Percentiles rank a stretch among this genome's conserved stretches.
Conservation (phyloP, 2,888 invertebrate genomes). For the Catocala sponsa region DNA sequence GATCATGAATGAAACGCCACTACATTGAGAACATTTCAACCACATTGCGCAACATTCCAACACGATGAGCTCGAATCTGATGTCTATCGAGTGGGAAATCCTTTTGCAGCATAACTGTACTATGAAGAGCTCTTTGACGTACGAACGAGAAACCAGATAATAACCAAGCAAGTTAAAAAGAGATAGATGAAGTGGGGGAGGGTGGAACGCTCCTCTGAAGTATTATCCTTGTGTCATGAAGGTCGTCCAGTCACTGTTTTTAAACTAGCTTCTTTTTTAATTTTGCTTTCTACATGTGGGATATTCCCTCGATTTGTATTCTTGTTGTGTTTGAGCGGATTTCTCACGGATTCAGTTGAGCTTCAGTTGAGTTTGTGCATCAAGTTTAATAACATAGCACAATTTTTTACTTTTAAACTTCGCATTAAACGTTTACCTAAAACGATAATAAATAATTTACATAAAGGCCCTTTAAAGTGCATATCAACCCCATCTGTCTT, state of each 20-base stretch:
- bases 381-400: no score
- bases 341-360: neutral
- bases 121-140: neutral
- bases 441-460: no score
- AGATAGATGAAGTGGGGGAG: neutral
- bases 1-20: slow-evolving; percentile 6
- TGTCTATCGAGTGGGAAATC: slow-evolving; percentile 32
- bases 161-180: neutral
- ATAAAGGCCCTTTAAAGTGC: no score
- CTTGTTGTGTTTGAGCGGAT: neutral
- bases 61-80: slow-evolving; percentile 24
- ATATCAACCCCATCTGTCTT: no score
- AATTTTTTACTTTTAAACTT: no score
- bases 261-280: neutral
- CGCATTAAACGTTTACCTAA: no score
- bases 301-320: slow-evolving; percentile 11
- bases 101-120: slow-evolving; percentile 36
- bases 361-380: neutral
- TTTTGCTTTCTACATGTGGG: slow-evolving; percentile 8
- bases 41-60: slow-evolving; percentile 44
- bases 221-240: slow-evolving; percentile 38
- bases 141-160: no score
- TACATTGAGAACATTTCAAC: neutral
- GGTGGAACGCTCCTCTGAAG: neutral
- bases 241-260: slow-evolving; percentile 28